Evolutionary conservation across 2,888 invertebrate species (phyloP).

Genomic region (Cerceris rybyensis): DNA sequence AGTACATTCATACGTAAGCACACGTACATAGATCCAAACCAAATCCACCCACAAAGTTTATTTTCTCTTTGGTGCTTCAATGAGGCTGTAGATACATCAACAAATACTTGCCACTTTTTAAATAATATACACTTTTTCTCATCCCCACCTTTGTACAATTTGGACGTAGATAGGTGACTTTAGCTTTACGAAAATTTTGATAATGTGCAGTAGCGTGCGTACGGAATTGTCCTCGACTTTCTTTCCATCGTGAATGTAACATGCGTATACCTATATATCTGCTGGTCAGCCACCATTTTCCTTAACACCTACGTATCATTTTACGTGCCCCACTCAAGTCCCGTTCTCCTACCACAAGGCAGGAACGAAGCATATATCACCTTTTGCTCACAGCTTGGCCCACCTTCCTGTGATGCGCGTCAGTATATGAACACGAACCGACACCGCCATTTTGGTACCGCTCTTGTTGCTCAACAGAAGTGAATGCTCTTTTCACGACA

Average conservation of each 20-base stretch:
- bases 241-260: constrained; percentile 65
- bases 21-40: constrained; percentile 52
- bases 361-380: constrained; percentile 76
- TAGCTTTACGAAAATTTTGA: too few species aligned
- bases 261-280: constrained; percentile 28
- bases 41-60: constrained; percentile 62
- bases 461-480: background rate
- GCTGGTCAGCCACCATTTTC: constrained; percentile 76
- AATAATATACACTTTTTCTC: too few species aligned
- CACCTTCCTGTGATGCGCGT: constrained; percentile 57
- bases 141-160: too few species aligned
- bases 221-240: background rate
- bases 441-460: constrained; percentile 74
- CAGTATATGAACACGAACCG: constrained; percentile 7
- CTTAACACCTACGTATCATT: constrained; percentile 79
- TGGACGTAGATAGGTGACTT: too few species aligned
- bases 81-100: too few species aligned
- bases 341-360: constrained; percentile 67
- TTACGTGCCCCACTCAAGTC: constrained; percentile 64
- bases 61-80: constrained; percentile 8
- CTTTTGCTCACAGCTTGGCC: constrained; percentile 70
- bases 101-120: too few species aligned
- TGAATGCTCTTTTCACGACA: background rate
- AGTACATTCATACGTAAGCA: constrained; percentile 67
- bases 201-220: too few species aligned